These are phyloP conservation scores for Gambusia affinis DNA, from an alignment of 2,113 vertebrate species.

Conservation along the genomic window DNA sequence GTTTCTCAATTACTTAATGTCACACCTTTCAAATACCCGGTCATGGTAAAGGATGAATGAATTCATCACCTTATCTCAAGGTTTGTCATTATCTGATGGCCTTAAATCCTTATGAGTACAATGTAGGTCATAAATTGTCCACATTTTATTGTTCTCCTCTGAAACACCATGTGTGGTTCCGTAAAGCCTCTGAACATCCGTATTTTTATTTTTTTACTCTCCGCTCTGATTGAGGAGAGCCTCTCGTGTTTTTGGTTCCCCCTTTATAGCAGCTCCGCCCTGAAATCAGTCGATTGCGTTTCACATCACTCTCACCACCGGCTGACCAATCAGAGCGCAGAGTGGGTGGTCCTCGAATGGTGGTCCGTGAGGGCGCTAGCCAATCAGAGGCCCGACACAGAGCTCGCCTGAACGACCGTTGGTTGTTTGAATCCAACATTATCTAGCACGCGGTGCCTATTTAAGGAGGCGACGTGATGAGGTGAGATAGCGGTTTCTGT, in stretches of 20 bases:
- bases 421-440: constrained; percentile 55
- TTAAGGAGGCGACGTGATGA: constrained; percentile 67
- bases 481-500: constrained; percentile 24
- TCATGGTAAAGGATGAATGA: not conserved
- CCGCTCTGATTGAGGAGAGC: not conserved
- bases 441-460: constrained; percentile 56
- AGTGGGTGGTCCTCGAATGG: constrained; percentile 67
- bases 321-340: constrained; percentile 70
- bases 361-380: constrained; percentile 77
- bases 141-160: constrained; percentile 1
- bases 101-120: constrained; percentile 4
- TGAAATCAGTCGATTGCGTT: constrained; percentile 86
- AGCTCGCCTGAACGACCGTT: constrained; percentile 55
- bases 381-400: constrained; percentile 73
- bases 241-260: constrained; percentile 16
- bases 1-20: not conserved
- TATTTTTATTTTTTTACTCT: not conserved
- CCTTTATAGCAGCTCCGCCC: constrained; percentile 78
- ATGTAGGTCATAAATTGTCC: constrained; percentile 9
- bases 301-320: constrained; percentile 63
- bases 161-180: constrained; percentile 5
- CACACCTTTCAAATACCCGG: not conserved
- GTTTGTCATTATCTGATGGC: constrained; percentile 8
- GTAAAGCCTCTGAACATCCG: not conserved
- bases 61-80: not conserved